These are phyloP conservation scores for Acomys russatus DNA, from an alignment of 2,797 vertebrate species.

Conservation along the genomic window DNA sequence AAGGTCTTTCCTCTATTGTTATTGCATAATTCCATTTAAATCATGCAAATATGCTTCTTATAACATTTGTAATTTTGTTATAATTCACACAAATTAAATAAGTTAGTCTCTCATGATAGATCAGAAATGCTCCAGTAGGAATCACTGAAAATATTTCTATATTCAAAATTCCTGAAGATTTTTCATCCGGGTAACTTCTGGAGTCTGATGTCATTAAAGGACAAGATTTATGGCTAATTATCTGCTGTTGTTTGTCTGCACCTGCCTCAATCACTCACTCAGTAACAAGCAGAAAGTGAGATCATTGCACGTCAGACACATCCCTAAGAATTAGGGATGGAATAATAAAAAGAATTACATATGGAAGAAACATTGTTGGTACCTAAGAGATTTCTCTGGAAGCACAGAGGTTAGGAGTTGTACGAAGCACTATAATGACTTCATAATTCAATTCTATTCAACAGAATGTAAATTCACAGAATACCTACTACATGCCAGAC, in stretches of 20 bases:
- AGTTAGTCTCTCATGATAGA: background rate
- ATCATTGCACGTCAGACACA: background rate
- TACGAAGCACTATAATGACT: background rate
- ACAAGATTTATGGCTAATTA: background rate
- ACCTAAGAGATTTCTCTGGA: background rate
- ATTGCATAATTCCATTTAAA: constrained; percentile 31
- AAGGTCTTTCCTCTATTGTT: background rate
- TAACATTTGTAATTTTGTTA: constrained; percentile 46
- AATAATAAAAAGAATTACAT: background rate
- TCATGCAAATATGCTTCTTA: background rate
- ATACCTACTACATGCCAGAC: background rate
- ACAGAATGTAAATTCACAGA: background rate
- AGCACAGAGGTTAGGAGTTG: background rate
- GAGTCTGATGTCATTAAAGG: constrained; percentile 12
- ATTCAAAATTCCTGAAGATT: constrained; percentile 20
- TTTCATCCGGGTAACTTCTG: constrained; percentile 25
- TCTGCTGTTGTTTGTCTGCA: background rate
- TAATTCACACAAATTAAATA: constrained; percentile 24
- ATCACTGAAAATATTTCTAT: constrained; percentile 1
- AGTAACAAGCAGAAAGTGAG: constrained; percentile 7
- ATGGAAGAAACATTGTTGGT: background rate
- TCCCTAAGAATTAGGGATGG: background rate
- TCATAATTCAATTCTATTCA: background rate
- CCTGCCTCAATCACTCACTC: background rate
- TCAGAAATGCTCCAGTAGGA: background rate